These are phyloP conservation scores for Dinocampus coccinellae DNA, from an alignment of 2,888 invertebrate genomes.

Conservation along the genomic window DNA sequence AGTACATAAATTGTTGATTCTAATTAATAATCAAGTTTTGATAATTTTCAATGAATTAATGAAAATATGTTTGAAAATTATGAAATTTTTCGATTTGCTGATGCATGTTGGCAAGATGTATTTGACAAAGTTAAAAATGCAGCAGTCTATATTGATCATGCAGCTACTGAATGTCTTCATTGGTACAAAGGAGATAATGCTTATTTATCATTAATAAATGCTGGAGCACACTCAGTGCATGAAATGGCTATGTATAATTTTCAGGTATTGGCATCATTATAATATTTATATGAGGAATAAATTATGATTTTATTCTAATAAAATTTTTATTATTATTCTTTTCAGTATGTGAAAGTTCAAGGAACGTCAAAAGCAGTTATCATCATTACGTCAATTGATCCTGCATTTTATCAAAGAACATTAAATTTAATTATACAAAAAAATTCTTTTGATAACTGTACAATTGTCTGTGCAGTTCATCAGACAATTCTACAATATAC, in stretches of 20 bases:
- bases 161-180: constrained; percentile 77
- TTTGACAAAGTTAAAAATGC: constrained; percentile 75
- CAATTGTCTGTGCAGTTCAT: constrained; percentile 74
- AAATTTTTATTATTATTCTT: constrained; percentile 34
- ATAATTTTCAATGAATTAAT: background rate
- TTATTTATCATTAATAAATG: constrained; percentile 72
- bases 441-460: constrained; percentile 75
- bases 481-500: constrained; percentile 72
- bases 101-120: constrained; percentile 75
- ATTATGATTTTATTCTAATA: background rate
- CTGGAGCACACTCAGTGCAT: constrained; percentile 76
- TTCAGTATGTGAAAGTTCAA: constrained; percentile 65
- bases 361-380: constrained; percentile 71
- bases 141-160: constrained; percentile 77
- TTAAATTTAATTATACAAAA: constrained; percentile 74
- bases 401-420: constrained; percentile 72
- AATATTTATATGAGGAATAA: background rate
- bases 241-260: constrained; percentile 72
- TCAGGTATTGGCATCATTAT: constrained; percentile 59
- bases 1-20: background rate
- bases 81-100: constrained; percentile 64
- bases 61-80: constrained; percentile 34
- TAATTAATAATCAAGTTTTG: background rate
- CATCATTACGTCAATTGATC: constrained; percentile 74
- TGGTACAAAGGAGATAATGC: constrained; percentile 76